Evolutionary conservation across 1,140 invertebrate species (phyloP).

Genomic region (Hypothenemus hampei): DNA sequence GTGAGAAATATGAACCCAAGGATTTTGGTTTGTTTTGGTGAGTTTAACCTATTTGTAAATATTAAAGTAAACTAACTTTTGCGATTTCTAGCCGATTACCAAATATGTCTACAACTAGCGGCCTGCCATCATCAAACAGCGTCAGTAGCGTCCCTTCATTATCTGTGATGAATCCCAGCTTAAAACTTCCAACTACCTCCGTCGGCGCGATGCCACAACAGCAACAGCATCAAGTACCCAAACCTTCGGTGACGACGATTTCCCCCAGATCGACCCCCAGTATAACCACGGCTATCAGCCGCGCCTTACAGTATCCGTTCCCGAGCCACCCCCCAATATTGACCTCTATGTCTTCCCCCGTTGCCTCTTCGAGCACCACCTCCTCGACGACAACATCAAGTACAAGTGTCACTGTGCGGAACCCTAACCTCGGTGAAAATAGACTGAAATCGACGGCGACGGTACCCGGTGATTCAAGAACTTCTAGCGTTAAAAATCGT

Average conservation of each 20-base stretch:
- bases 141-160: slow-evolving; percentile 11
- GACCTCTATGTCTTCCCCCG: slow-evolving; percentile 16
- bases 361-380: slow-evolving; percentile 9
- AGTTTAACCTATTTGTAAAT: neutral
- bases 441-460: slow-evolving; percentile 44
- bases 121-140: slow-evolving; percentile 11
- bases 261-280: slow-evolving; percentile 36
- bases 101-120: neutral
- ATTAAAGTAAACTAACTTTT: neutral
- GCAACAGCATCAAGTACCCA: too few relatives aligned
- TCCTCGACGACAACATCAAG: slow-evolving; percentile 29
- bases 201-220: too few relatives aligned
- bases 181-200: slow-evolving; percentile 30
- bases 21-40: slow-evolving; percentile 50
- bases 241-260: slow-evolving; percentile 34
- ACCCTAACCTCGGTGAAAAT: slow-evolving; percentile 37
- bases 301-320: slow-evolving; percentile 76
- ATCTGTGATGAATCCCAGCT: slow-evolving; percentile 14
- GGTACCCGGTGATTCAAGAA: slow-evolving; percentile 45
- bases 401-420: slow-evolving; percentile 29
- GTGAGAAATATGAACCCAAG: slow-evolving; percentile 78
- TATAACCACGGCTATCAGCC: slow-evolving; percentile 44
- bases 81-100: neutral
- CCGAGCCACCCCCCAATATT: slow-evolving; percentile 65
- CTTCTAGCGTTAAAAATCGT: slow-evolving; percentile 47